Base-by-base conservation (phyloP, 2,113 vertebrate genomes). In the Corythaixoides concolor region DNA sequence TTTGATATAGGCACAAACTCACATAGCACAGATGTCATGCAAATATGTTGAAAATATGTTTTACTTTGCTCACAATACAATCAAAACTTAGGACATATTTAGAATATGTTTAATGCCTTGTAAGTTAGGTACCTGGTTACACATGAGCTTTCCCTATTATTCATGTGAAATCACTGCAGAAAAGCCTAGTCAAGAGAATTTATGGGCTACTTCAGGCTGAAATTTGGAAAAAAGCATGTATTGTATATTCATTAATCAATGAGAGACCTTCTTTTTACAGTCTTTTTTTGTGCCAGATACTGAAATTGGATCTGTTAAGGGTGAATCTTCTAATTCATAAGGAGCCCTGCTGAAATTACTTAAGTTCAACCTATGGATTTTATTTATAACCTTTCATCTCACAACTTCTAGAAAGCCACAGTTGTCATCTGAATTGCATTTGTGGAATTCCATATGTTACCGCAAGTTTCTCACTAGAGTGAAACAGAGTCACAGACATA, bases 211-310 rank as follows among this genome's bases (percentile, higher is more conserved):
- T 77, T 89, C 73, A 89, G 85, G 62, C 23, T 73, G 67, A 79
- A 96, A 93, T 89, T 88, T 66, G 67, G 62, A 88, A 83, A 84
- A 91, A 94, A 62, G 9, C 37, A 63, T 47, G 35, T 21, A 30
- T 45, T 58, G 49, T 75, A 75, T 68, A 85, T 83, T 77, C 72
- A 88, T 85, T 94, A 90, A 93, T 85, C 82, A 95, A 33, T 28
- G 15, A 86, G 4, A 77, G 15, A 58, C 4, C 68, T 88, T 32
- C 62, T 76, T 94, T 88, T 88, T 30, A 59, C 5, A 9, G 35
- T 84, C 30, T 49, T 78, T 8, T 89, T 96, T 94, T 91, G 55
- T 80, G 50, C 37, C n/a, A 76, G 41, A 77, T 47, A 73, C 15
- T 69, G 66, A 76, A 91, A 90, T 35, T 67, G 53, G 35, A 74